Percentiles rank a stretch among this genome's conserved stretches.
Evolutionary conservation across 2,888 invertebrate genomes (phyloP).

Genomic region (Philaethria dido): DNA sequence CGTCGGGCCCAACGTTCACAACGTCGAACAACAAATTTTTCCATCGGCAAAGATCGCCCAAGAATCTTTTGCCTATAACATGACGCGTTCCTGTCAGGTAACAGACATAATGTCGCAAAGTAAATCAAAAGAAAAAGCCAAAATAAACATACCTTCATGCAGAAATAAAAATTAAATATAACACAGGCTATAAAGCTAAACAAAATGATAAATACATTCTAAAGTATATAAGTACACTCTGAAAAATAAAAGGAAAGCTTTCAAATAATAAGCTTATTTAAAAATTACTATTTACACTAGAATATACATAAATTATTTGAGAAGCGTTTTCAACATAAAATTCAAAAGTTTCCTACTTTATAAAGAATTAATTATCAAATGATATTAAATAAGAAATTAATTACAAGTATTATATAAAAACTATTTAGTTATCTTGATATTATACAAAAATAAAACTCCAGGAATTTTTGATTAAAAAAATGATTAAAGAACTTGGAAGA

Average conservation of each 20-base stretch:
- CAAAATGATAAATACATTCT: neutral
- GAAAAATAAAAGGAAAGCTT: neutral
- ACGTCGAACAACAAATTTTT: constrained; percentile 96
- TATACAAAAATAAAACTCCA: no score
- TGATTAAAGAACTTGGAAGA: no score
- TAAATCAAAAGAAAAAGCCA: constrained; percentile 17
- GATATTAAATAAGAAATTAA: no score
- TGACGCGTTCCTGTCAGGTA: constrained; percentile 88
- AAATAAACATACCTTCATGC: constrained; percentile 26
- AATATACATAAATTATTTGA: no score
- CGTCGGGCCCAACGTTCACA: constrained; percentile 91
- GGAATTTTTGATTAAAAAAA: no score
- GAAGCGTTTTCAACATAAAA: no score
- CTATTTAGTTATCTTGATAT: no score
- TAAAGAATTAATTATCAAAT: no score
- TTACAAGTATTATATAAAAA: no score
- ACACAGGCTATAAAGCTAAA: neutral
- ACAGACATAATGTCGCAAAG: neutral
- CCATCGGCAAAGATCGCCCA: constrained; percentile 98
- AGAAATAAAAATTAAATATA: constrained; percentile 10
- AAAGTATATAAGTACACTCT: neutral
- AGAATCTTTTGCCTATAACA: constrained; percentile 94
- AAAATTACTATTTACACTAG: no score
- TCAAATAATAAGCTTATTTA: neutral
- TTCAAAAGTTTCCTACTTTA: no score